These are phyloP conservation scores for Sesamia inferens DNA, from an alignment of 2,888 invertebrate species.

Conservation along the genomic window DNA sequence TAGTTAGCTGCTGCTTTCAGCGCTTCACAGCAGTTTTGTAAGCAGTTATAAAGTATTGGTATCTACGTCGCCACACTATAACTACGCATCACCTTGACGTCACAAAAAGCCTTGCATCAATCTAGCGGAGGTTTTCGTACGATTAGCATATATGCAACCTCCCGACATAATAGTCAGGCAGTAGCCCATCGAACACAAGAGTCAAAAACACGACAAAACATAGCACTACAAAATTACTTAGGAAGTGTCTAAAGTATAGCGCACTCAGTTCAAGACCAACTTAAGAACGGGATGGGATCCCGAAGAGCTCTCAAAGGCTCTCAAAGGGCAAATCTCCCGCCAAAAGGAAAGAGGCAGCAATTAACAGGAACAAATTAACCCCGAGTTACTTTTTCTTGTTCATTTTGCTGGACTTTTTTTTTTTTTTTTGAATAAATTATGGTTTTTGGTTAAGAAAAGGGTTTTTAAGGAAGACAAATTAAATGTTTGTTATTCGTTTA, in stretches of 20 bases:
- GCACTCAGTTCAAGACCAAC: conserved; percentile 39
- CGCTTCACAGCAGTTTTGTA: no score
- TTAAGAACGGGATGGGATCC: conserved; percentile 40
- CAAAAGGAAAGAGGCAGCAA: conserved; percentile 33
- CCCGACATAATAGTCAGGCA: no score
- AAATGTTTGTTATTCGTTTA: neutral
- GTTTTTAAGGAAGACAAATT: neutral
- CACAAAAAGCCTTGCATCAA: no score
- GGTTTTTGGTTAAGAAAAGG: conserved; percentile 13
- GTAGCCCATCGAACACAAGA: no score
- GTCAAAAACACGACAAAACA: neutral
- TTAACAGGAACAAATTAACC: conserved; percentile 60
- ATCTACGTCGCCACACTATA: no score
- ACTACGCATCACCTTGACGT: no score
- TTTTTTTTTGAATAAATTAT: conserved; percentile 32
- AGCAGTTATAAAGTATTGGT: no score
- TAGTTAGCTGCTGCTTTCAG: neutral
- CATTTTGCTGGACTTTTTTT: conserved; percentile 30
- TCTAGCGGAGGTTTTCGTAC: no score
- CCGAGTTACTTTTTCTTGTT: conserved; percentile 30
- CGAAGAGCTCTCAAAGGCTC: conserved; percentile 38
- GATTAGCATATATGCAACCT: no score
- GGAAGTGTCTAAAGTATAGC: neutral
- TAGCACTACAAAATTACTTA: neutral
- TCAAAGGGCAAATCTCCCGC: conserved; percentile 41